Evolutionary conservation across 2,113 vertebrate species (phyloP), one percentile per base, ranked within the genome.

Genomic region (Ammodytes dubius): DNA sequence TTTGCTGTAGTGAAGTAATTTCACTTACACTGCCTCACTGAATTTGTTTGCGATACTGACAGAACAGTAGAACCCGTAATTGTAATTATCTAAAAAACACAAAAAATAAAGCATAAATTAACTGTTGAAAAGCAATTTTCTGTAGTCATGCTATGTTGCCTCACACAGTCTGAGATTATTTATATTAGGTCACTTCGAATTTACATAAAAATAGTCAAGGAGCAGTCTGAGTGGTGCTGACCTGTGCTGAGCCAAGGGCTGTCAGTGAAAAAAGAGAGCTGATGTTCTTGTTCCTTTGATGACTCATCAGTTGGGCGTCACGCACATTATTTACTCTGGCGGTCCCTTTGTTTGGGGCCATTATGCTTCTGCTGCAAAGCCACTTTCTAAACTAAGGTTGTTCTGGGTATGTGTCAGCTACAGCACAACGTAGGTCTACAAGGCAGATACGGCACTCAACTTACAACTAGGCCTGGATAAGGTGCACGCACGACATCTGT

Each of bases 301-400:
- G 92, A 90, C 82, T 92, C 88, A 90, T 87, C 82, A 87, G 56
- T 64, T 64, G 56, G 54, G 73, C 65, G 65, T 91, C 87, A 89
- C 88, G 85, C 86, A 73, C 77, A 90, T 93, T 84, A 91, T 86
- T 87, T 88, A 83, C 77, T 89, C 58, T 76, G 90, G 70, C 87
- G n/a, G 39, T 73, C 66, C 63, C 45, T 90, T 77, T 83, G 74
- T 85, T 56, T 74, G 46, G 65, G 14, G 54, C 74, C 76, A 85
- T 90, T 87, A 77, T 73, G 83, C 90, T 82, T 81, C 79, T 59
- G 79, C 67, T 78, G 87, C 77, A 86, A 70, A 89, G 80, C 66
- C 57, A 66, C 71, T 82, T 27, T 59, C 70, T 70, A 72, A 91
- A 89, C 84, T 79, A 86, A 47, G 47, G 67, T 70, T 58, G 39